Conservation (phyloP, 2,888 invertebrate genomes). For the Agrypnus murinus region DNA sequence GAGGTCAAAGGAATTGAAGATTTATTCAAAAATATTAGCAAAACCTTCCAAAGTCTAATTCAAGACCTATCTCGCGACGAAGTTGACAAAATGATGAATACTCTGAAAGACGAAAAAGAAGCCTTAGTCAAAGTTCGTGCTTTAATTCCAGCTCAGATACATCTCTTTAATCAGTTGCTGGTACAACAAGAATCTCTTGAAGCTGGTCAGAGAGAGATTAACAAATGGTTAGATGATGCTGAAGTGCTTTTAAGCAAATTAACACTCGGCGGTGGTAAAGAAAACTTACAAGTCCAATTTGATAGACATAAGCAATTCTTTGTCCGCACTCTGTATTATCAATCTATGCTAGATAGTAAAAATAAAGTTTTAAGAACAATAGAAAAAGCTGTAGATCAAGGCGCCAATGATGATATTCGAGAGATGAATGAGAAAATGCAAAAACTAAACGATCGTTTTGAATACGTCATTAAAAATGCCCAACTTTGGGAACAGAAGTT, state of each 20-base stretch:
- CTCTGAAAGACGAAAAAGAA: conserved; percentile 91
- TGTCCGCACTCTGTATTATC: conserved; percentile 91
- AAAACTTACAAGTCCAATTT: conserved; percentile 83
- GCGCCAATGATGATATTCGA: conserved; percentile 83
- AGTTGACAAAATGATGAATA: conserved; percentile 92
- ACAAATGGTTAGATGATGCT: conserved; percentile 90
- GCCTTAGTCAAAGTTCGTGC: conserved; percentile 89
- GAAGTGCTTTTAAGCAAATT: conserved; percentile 80
- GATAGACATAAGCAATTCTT: conserved; percentile 91
- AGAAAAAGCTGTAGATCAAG: conserved; percentile 83
- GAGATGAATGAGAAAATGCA: conserved; percentile 83
- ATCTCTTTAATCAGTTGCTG: conserved; percentile 86
- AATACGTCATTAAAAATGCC: conserved; percentile 83
- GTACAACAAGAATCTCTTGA: conserved; percentile 94
- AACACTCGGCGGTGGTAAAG: conserved; percentile 78
- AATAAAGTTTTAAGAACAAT: conserved; percentile 94
- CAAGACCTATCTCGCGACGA: conserved; percentile 93
- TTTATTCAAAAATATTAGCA: conserved; percentile 92
- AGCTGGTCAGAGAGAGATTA: conserved; percentile 89
- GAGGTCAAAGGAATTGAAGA: conserved; percentile 93
- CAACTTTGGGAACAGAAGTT: conserved; percentile 86
- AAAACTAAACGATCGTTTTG: conserved; percentile 88
- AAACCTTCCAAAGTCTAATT: conserved; percentile 92
- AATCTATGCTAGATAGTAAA: conserved; percentile 95
- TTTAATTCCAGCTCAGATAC: conserved; percentile 86